Evolutionary conservation across 2,888 invertebrate species (phyloP).

Genomic region (Craniophora ligustri): DNA sequence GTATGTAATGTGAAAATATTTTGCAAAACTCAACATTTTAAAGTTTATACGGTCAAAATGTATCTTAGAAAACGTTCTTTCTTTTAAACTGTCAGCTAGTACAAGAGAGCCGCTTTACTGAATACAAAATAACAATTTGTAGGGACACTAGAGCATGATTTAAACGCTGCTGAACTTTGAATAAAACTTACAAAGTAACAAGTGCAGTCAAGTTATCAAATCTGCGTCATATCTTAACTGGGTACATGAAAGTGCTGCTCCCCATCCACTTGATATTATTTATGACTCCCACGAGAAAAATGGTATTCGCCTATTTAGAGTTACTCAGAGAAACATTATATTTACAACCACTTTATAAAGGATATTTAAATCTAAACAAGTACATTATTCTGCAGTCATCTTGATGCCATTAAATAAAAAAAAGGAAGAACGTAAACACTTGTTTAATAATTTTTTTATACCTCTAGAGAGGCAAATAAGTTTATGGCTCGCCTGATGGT

Average conservation of each 20-base stretch:
- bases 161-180: background rate
- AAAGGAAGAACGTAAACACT: too few relatives aligned
- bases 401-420: background rate
- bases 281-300: slow-evolving; percentile 26
- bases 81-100: too few relatives aligned
- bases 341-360: slow-evolving; percentile 8
- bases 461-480: too few relatives aligned
- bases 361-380: background rate
- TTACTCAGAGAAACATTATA: slow-evolving; percentile 7
- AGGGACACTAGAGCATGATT: background rate
- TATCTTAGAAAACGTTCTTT: too few relatives aligned
- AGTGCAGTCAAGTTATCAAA: slow-evolving; percentile 15
- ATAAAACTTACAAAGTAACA: slow-evolving; percentile 15
- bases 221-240: slow-evolving; percentile 13
- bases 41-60: too few relatives aligned
- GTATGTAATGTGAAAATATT: too few relatives aligned
- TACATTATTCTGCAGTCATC: background rate
- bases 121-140: background rate
- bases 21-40: too few relatives aligned
- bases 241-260: slow-evolving; percentile 23
- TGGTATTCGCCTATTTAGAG: slow-evolving; percentile 19
- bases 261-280: slow-evolving; percentile 35
- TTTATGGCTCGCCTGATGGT: too few relatives aligned
- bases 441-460: too few relatives aligned
- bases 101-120: background rate